These are phyloP conservation scores for Nibea coibor DNA, from an alignment of 2,113 vertebrate species.

Conservation along the genomic window DNA sequence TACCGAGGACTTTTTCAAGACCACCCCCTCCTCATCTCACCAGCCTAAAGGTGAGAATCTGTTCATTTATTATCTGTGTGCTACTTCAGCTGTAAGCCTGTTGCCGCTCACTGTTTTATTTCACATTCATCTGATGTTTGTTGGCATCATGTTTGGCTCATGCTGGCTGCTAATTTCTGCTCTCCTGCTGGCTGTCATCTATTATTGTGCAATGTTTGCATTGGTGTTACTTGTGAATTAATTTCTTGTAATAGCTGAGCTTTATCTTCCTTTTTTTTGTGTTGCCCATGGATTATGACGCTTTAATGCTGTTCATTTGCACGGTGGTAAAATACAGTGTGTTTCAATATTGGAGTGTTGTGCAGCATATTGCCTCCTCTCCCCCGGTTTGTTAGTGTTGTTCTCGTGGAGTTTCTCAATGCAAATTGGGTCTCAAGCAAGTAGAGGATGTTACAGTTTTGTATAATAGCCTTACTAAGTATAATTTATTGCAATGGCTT, in stretches of 20 bases:
- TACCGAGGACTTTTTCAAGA: neutral
- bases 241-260: neutral
- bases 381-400: constrained; percentile 21
- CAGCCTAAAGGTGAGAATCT: constrained; percentile 4
- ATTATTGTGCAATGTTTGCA: constrained; percentile 11
- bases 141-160: neutral
- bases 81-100: neutral
- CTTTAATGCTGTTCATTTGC: neutral
- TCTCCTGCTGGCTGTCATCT: neutral
- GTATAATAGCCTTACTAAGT: constrained; percentile 4
- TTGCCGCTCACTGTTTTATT: neutral
- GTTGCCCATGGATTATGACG: neutral
- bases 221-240: neutral
- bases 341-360: neutral
- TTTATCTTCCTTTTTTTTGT: neutral
- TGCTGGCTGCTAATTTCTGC: constrained; percentile 5
- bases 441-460: neutral
- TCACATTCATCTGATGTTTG: neutral
- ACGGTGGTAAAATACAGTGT: neutral
- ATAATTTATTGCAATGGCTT: constrained; percentile 17
- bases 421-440: constrained; percentile 16
- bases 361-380: neutral
- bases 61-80: neutral
- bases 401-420: constrained; percentile 17
- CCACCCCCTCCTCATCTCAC: neutral